Evolutionary conservation across 2,888 invertebrate genomes (phyloP).

Genomic region (Mythimna impura): DNA sequence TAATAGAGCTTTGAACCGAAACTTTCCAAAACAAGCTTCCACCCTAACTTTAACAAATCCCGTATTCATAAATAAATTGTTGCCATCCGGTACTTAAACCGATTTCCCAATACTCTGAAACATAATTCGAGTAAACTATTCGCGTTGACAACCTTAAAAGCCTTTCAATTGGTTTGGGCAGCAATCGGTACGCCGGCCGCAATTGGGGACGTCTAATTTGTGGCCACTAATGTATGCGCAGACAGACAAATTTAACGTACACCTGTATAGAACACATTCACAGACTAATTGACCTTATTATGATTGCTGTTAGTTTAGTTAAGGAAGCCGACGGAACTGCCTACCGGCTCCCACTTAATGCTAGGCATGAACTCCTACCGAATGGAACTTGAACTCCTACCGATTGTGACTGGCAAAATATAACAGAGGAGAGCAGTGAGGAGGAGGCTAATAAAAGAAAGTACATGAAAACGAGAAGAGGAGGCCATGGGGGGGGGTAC

Average conservation of each 20-base stretch:
- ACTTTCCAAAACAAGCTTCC: neutral
- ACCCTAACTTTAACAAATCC: neutral
- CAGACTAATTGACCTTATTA: neutral
- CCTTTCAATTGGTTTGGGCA: constrained; percentile 47
- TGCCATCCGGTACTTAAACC: constrained; percentile 11
- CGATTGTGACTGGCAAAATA: no score
- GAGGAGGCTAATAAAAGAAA: no score
- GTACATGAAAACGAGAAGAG: no score
- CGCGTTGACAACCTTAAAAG: constrained; percentile 41
- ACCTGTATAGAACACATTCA: constrained; percentile 11
- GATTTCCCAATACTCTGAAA: constrained; percentile 7
- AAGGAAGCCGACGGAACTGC: no score
- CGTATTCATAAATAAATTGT: constrained; percentile 7
- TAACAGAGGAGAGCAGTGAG: no score
- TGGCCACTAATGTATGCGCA: constrained; percentile 24
- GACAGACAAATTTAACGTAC: constrained; percentile 1
- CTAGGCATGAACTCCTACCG: no score
- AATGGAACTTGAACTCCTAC: no score
- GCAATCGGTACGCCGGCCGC: constrained; percentile 31
- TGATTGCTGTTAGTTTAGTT: no score
- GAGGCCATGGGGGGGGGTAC: no score
- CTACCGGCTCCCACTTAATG: no score
- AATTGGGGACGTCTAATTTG: constrained; percentile 55
- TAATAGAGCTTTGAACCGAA: neutral
- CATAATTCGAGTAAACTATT: constrained; percentile 23